Base-by-base conservation (phyloP, 2,888 invertebrate species). In the Timandra comae region DNA sequence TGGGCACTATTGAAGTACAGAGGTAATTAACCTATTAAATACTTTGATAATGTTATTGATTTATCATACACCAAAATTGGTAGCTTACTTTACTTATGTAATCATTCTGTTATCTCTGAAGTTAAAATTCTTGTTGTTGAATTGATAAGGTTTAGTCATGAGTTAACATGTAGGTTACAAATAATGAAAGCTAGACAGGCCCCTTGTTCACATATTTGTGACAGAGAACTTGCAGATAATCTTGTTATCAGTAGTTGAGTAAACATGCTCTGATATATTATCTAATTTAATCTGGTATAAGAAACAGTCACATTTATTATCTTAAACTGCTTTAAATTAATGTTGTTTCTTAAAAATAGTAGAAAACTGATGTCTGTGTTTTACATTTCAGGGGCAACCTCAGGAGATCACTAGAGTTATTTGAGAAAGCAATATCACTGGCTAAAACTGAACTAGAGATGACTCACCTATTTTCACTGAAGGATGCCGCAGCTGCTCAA, bases 1-100 rank as follows among this genome's bases (percentile, higher is more conserved):
- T 98, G 41, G 98, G 96, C 51, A 96, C 97, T 12, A 93, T 98
- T 46, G 96, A 97, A 89, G 95, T 98, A 45, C 98, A 98, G 82
- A 88, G 93, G 95, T 90, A 86, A 25, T 29, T 19, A 27, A 12
- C 5, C n/a, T n/a, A n/a, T n/a, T n/a, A n/a, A n/a, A n/a, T n/a
- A n/a, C n/a, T n/a, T n/a, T n/a, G n/a, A n/a, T n/a, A n/a, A n/a
- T n/a, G n/a, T n/a, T n/a, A n/a, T n/a, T n/a, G n/a, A n/a, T n/a
- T n/a, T n/a, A n/a, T n/a, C n/a, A n/a, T n/a, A n/a, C n/a, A n/a
- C n/a, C n/a, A n/a, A n/a, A n/a, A n/a, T n/a, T n/a, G n/a, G n/a
- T n/a, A n/a, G n/a, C n/a, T n/a, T n/a, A n/a, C n/a, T n/a, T n/a
- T n/a, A n/a, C n/a, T n/a, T n/a, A n/a, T n/a, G n/a, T n/a, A n/a